Evolutionary conservation across 2,797 vertebrate genomes (phyloP).

Genomic region (Trematomus bernacchii): DNA sequence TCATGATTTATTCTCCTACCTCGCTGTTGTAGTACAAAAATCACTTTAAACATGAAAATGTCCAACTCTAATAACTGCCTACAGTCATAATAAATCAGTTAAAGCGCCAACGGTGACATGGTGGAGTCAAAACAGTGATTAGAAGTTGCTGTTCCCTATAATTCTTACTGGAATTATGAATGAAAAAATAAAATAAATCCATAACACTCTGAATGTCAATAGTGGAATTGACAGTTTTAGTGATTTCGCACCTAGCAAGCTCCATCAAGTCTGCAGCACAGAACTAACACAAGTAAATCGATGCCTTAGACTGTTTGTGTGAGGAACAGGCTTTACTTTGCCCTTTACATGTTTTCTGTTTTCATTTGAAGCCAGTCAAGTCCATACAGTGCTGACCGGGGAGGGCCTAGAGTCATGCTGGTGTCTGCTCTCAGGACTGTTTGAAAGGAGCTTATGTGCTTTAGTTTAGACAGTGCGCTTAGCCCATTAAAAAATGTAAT

Average conservation of each 20-base stretch:
- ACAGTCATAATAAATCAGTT: background rate
- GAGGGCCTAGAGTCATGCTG: conserved; percentile 48
- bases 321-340: conserved; percentile 32
- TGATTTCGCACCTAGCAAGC: conserved; percentile 44
- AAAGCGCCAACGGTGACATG: background rate
- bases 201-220: conserved; percentile 36
- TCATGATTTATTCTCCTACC: background rate
- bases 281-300: conserved; percentile 52
- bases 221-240: conserved; percentile 41
- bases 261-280: conserved; percentile 30
- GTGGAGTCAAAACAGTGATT: background rate
- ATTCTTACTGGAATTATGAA: conserved; percentile 6
- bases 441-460: conserved; percentile 64
- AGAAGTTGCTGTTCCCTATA: background rate
- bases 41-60: background rate
- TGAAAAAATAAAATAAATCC: conserved; percentile 8
- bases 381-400: conserved; percentile 33
- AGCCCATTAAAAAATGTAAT: conserved; percentile 64
- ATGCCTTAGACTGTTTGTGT: conserved; percentile 40
- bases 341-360: conserved; percentile 45
- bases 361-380: conserved; percentile 41
- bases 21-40: background rate
- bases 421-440: conserved; percentile 36
- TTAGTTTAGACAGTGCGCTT: conserved; percentile 52
- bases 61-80: background rate